Base-by-base conservation (phyloP, 1,140 invertebrate genomes). In the Diprion similis region DNA sequence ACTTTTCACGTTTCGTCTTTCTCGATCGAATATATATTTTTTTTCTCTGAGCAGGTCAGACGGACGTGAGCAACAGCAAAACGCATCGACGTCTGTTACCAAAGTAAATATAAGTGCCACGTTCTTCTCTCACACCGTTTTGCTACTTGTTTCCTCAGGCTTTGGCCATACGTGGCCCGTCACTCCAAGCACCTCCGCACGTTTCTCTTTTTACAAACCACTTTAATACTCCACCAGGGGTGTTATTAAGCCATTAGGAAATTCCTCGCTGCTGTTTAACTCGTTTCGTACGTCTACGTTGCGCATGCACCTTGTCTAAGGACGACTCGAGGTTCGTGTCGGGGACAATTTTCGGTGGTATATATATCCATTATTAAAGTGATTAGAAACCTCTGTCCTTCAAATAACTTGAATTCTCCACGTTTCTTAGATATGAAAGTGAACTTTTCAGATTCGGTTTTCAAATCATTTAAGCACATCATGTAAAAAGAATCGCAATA, bases 241-340 rank as follows among this genome's bases (percentile, higher is more conserved):
- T 74, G 76, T 80, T 80, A 79, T 80, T 80, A 77, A 71, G 37
- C 78, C 79, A 80, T 80, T 80, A 80, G 64, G 68, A 70, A 59
- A 74, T 46, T 45, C 46, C 47, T 59, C 24, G 24, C 24, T 37
- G 24, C 1, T 37, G 24, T 37, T 37, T 6, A 37, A 59, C 51
- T 13, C 24, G 24, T 37, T 37, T 37, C 24, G 24, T 37, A 37
- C 24, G 24, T 37, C 24, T 37, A 37, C 24, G 24, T 37, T 37
- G 24, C 24, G 24, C 24, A 6, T 37, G 24, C 24, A 37, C 24
- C 24, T 37, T 37, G 2, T 37, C 24, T 37, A 37, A 37, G 24
- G 24, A 37, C 2, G 24, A 37, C 24, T 37, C 24, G 24, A 37
- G 24, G 24, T 37, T 37, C 24, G 24, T 37, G 24, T 37, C 24